Evolutionary conservation across 2,797 vertebrate genomes (phyloP).

Genomic region (Pseudocheirus occidentalis): DNA sequence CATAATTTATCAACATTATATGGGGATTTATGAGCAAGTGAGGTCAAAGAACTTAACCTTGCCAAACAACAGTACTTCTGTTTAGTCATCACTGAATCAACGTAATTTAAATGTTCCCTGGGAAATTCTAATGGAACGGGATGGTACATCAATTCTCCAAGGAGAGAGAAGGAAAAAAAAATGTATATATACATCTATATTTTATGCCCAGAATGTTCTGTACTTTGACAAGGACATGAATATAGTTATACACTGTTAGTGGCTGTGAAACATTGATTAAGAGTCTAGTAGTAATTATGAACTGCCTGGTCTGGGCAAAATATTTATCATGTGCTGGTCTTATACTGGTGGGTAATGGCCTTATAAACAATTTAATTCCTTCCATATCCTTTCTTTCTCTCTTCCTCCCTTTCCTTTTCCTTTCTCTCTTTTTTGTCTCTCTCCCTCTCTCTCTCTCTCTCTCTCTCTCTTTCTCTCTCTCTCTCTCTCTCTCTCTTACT

Average conservation of each 20-base stretch:
- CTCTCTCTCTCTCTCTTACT: rapidly evolving
- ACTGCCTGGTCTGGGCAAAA: constrained; percentile 43
- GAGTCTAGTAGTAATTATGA: constrained; percentile 31
- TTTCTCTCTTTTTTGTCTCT: rapidly evolving
- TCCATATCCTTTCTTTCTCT: too few species aligned
- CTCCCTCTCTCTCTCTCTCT: rapidly evolving
- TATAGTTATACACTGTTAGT: constrained; percentile 58
- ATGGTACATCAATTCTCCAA: constrained; percentile 80
- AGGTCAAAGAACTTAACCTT: constrained; percentile 69
- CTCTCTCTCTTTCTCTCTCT: rapidly evolving
- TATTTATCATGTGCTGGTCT: rapidly evolving
- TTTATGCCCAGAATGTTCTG: constrained; percentile 66
- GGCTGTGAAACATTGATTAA: constrained; percentile 14
- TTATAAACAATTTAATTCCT: background rate
- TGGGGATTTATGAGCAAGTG: constrained; percentile 43
- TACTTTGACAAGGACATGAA: constrained; percentile 75
- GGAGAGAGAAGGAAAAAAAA: constrained; percentile 75
- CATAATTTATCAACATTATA: constrained; percentile 62
- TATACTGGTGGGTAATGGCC: rapidly evolving
- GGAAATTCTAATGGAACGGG: constrained; percentile 69
- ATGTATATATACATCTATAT: constrained; percentile 58
- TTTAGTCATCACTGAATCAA: constrained; percentile 72
- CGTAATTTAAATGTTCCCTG: constrained; percentile 64
- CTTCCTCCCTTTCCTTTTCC: too few species aligned
- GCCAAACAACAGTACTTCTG: constrained; percentile 52